Evolutionary conservation across 2,888 invertebrate genomes (phyloP).

Genomic region (Trisateles emortualis): DNA sequence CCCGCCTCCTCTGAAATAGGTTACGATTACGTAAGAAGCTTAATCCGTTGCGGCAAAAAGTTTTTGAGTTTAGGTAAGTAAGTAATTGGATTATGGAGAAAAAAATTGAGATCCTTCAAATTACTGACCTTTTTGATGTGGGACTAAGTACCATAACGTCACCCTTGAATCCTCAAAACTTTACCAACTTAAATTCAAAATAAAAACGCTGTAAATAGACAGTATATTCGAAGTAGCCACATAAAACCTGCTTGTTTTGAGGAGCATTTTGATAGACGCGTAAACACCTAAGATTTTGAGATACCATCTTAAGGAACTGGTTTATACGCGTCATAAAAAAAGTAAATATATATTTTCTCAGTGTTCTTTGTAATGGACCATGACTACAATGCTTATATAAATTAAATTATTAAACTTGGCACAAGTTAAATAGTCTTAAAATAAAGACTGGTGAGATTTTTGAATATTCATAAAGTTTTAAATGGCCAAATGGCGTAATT

Average conservation of each 20-base stretch:
- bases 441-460: slow-evolving; percentile 32
- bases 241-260: slow-evolving; percentile 25
- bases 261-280: slow-evolving; percentile 23
- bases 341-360: slow-evolving; percentile 26
- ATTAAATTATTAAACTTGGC: slow-evolving; percentile 45
- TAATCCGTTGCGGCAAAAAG: slow-evolving; percentile 45
- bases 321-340: slow-evolving; percentile 17
- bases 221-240: slow-evolving; percentile 17
- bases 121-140: slow-evolving; percentile 14
- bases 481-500: slow-evolving; percentile 48
- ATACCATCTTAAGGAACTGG: slow-evolving; percentile 15
- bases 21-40: slow-evolving; percentile 43
- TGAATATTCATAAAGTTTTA: slow-evolving; percentile 47
- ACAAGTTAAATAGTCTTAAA: slow-evolving; percentile 38
- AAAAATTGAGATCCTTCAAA: slow-evolving; percentile 30
- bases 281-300: slow-evolving; percentile 13
- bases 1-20: slow-evolving; percentile 41
- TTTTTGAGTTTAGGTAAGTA: slow-evolving; percentile 34
- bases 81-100: slow-evolving; percentile 42
- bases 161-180: slow-evolving; percentile 2
- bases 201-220: slow-evolving; percentile 15
- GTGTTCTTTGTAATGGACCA: slow-evolving; percentile 30
- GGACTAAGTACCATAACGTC: slow-evolving; percentile 11
- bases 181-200: background rate
- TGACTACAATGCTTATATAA: slow-evolving; percentile 37